phyloP scores from a whole-genome alignment of 1,140 invertebrate species.

The Eupeodes corollae region DNA sequence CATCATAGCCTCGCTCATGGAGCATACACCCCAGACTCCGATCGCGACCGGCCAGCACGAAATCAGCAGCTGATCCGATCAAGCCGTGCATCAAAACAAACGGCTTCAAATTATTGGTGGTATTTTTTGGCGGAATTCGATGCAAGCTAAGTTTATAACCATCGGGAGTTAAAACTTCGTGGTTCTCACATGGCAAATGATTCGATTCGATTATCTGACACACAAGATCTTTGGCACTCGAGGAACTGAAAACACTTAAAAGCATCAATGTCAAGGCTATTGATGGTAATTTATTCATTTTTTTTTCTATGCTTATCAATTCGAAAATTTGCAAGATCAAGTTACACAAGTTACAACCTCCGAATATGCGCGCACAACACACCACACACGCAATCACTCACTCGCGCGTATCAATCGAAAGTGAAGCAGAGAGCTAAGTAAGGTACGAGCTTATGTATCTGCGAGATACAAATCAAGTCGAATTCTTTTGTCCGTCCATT shows the following conservation, averaged over 20 bases:
- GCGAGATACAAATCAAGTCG: no score
- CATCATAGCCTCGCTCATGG: conserved; percentile 24
- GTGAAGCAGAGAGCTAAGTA: no score
- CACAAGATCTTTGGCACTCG: conserved; percentile 11
- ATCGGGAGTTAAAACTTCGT: conserved; percentile 40
- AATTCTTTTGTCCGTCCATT: no score
- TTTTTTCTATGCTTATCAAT: neutral
- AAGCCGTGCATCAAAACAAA: conserved; percentile 67
- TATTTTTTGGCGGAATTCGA: conserved; percentile 25
- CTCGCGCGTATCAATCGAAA: no score
- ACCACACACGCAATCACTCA: no score
- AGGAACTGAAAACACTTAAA: neutral
- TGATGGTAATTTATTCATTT: neutral
- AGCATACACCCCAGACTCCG: conserved; percentile 40
- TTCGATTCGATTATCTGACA: conserved; percentile 23
- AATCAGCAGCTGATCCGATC: conserved; percentile 61
- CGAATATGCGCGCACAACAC: no score
- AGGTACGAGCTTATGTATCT: no score
- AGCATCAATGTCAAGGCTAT: no score
- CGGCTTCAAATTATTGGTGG: conserved; percentile 14
- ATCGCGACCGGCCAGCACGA: conserved; percentile 52
- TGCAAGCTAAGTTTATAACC: conserved; percentile 42
- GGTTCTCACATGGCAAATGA: conserved; percentile 44
- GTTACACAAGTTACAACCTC: no score
- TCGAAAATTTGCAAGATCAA: no score